Conservation (phyloP, 2,888 invertebrate genomes). For the Marronus borbonicus region DNA sequence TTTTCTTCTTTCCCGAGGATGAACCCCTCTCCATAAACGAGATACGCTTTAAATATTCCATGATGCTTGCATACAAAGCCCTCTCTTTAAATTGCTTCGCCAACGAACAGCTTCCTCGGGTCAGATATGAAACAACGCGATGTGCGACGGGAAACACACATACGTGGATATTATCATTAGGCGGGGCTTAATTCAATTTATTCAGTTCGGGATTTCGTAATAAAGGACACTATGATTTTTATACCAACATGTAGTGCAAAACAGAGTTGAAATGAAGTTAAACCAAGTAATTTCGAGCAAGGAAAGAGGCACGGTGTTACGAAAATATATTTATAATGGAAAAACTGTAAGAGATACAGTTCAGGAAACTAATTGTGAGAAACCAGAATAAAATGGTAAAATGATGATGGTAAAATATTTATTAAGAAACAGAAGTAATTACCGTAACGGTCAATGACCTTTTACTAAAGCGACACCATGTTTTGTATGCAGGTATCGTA, state of each 20-base stretch:
- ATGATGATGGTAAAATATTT: too few relatives aligned
- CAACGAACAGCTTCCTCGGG: constrained; percentile 27
- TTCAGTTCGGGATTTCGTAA: constrained; percentile 8
- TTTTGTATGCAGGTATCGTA: too few relatives aligned
- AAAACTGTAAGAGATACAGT: too few relatives aligned
- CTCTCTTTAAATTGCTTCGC: constrained; percentile 27
- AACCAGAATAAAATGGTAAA: too few relatives aligned
- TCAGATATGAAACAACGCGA: constrained; percentile 22
- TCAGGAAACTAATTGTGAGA: too few relatives aligned
- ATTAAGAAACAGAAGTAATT: too few relatives aligned
- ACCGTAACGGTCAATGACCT: too few relatives aligned
- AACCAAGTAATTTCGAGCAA: too few relatives aligned
- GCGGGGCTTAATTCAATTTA: constrained; percentile 15
- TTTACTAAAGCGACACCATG: too few relatives aligned
- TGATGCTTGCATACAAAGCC: constrained; percentile 18
- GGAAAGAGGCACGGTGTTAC: too few relatives aligned
- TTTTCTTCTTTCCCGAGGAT: constrained; percentile 57
- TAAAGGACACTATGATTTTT: background rate
- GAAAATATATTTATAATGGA: too few relatives aligned
- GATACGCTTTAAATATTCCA: constrained; percentile 48
- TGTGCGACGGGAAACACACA: background rate
- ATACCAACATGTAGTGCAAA: background rate
- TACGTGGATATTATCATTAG: background rate
- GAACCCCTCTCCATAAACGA: constrained; percentile 52
- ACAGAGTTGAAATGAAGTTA: too few relatives aligned